phyloP scores from a whole-genome alignment of 2,113 vertebrate species.

The Melanerpes aurifrons region DNA sequence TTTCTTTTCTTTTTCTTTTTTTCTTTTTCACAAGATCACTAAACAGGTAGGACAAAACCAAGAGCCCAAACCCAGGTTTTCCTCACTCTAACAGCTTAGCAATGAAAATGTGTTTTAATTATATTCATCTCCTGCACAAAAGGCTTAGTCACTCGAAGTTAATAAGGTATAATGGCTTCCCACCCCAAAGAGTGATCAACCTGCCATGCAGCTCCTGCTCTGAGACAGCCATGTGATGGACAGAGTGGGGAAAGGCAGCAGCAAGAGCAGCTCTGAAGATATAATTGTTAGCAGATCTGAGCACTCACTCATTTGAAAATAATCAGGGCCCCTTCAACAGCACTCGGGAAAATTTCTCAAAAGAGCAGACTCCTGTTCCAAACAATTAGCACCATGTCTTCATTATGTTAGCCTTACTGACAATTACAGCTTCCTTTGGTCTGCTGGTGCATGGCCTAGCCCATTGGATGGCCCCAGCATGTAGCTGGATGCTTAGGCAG shows the following conservation, averaged over 20 bases:
- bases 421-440: background rate
- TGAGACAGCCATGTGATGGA: background rate
- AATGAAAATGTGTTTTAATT: conserved; percentile 30
- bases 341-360: background rate
- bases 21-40: background rate
- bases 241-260: background rate
- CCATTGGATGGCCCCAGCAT: background rate
- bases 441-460: background rate
- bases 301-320: background rate
- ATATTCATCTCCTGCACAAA: conserved; percentile 9
- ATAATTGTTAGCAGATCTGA: conserved; percentile 47
- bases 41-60: background rate
- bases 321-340: conserved; percentile 11
- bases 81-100: background rate
- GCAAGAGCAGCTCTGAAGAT: background rate
- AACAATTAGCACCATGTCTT: background rate
- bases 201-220: background rate
- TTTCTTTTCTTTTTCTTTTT: too few species aligned
- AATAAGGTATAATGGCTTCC: background rate
- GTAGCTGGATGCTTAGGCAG: background rate
- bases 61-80: background rate
- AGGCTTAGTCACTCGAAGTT: conserved; percentile 11
- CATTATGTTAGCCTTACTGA: background rate
- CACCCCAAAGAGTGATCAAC: background rate
- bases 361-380: background rate